These are phyloP conservation scores for Chloroceryle inda DNA, from an alignment of 2,797 vertebrate genomes.

Conservation along the genomic window DNA sequence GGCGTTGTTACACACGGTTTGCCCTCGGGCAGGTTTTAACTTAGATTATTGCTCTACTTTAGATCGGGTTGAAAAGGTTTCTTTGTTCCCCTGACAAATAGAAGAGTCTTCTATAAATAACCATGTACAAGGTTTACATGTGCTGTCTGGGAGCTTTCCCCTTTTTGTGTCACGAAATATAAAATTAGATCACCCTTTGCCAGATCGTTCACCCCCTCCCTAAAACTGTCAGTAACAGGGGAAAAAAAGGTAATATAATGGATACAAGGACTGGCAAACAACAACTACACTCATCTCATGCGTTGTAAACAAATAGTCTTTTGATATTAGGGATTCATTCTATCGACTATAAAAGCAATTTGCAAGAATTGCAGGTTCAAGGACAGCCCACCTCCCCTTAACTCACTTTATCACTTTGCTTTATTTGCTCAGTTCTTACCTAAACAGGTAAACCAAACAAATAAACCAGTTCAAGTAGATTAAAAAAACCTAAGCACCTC, in stretches of 20 bases:
- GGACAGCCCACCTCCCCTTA: background rate
- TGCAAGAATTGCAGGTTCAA: background rate
- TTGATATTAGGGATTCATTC: background rate
- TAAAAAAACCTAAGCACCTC: background rate
- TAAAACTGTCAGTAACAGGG: background rate
- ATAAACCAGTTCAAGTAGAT: background rate
- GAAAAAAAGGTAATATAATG: background rate
- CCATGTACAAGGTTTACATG: background rate
- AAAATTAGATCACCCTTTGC: background rate
- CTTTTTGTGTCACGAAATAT: background rate
- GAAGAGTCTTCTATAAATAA: conserved; percentile 34
- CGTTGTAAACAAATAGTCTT: background rate
- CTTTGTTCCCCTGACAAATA: conserved; percentile 15
- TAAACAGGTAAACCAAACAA: background rate
- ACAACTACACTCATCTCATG: background rate
- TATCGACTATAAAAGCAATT: background rate
- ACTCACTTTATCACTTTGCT: background rate
- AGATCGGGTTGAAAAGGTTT: conserved; percentile 46
- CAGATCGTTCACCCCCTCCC: background rate
- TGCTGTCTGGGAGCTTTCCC: background rate
- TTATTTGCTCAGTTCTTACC: background rate
- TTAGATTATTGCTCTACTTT: conserved; percentile 26
- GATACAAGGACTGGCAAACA: background rate
- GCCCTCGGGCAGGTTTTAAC: conserved; percentile 35
- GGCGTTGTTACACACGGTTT: background rate